Evolutionary conservation across 2,888 invertebrate species (phyloP).

Genomic region (Quadroppia sp.): DNA sequence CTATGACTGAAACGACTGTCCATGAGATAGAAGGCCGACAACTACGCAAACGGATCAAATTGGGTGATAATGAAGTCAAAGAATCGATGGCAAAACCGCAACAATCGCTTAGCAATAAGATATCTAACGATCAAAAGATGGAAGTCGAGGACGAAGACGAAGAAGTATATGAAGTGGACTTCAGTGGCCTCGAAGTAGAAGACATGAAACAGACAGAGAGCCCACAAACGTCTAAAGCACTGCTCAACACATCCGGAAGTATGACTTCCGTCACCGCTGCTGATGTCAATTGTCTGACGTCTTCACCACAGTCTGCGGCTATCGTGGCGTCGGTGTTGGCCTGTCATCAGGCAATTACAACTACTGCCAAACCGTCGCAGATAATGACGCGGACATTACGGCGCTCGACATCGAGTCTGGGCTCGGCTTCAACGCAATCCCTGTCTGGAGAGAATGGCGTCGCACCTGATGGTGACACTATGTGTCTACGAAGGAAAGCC

Average conservation of each 20-base stretch:
- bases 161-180: conserved; percentile 25
- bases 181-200: not conserved
- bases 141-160: conserved; percentile 6
- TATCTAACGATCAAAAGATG: not conserved
- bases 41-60: conserved; percentile 11
- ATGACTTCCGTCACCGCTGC: too few species aligned
- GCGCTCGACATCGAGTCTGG: conserved; percentile 14
- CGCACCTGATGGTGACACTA: not conserved
- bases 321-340: conserved; percentile 5
- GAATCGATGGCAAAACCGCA: too few species aligned
- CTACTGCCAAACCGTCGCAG: not conserved
- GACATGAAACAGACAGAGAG: not conserved
- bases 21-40: conserved; percentile 7
- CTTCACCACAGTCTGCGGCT: not conserved
- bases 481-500: not conserved
- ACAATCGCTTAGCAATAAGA: too few species aligned
- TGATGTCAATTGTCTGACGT: not conserved
- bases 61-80: not conserved
- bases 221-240: not conserved
- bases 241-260: not conserved
- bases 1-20: not conserved
- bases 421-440: conserved; percentile 3
- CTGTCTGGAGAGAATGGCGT: not conserved
- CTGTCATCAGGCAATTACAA: not conserved
- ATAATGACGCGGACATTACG: not conserved